Conservation (phyloP, 2,888 invertebrate species). For the Fragum fragum region DNA sequence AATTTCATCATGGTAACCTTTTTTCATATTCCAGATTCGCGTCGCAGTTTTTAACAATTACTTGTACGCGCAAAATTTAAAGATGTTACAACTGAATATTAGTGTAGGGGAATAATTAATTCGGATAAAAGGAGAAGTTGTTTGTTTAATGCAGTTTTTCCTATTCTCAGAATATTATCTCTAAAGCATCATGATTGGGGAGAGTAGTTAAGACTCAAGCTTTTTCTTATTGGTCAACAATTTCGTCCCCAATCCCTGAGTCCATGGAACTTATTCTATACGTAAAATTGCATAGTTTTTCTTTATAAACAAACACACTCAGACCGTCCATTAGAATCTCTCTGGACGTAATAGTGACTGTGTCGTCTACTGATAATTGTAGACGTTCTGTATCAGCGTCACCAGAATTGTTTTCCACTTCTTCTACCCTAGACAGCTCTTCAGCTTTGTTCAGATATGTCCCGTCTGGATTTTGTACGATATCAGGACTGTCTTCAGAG, state of each 20-base stretch:
- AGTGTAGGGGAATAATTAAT: too few relatives aligned
- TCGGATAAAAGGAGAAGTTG: neutral
- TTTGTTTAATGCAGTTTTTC: neutral
- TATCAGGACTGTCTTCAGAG: too few relatives aligned
- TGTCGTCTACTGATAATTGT: neutral
- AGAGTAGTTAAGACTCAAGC: too few relatives aligned
- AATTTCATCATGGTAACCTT: too few relatives aligned
- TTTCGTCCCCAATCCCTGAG: slow-evolving; percentile 15
- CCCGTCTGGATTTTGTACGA: too few relatives aligned
- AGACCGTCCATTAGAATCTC: neutral
- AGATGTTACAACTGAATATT: too few relatives aligned
- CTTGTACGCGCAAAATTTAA: too few relatives aligned
- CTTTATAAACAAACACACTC: slow-evolving; percentile 10
- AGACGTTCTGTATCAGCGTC: neutral
- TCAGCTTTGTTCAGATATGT: too few relatives aligned
- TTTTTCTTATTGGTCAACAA: neutral
- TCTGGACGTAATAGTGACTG: neutral
- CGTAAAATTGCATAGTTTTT: slow-evolving; percentile 16
- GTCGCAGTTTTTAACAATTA: too few relatives aligned
- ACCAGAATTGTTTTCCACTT: neutral
- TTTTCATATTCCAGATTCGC: too few relatives aligned
- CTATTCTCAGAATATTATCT: too few relatives aligned
- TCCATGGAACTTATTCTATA: slow-evolving; percentile 20
- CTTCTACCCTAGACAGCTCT: neutral
- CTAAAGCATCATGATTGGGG: too few relatives aligned